A percentile compares a stretch with the other conserved stretches of the same genome.
phyloP scores from a whole-genome alignment of 92 coral and sea anemone species.

The Heteractis magnifica region DNA sequence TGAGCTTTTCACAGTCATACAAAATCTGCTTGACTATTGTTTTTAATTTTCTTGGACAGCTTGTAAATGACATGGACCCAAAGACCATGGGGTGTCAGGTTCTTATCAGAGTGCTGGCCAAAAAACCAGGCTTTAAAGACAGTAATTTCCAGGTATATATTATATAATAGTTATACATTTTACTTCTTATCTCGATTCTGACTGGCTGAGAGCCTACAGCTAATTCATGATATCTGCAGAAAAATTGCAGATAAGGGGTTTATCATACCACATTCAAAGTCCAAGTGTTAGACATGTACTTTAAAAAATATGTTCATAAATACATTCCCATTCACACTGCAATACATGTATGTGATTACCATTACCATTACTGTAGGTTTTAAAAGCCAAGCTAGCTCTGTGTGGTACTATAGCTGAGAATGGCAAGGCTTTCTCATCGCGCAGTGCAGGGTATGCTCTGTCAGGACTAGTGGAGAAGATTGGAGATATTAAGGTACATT shows the following conservation, averaged over 20 bases:
- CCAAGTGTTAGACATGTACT: too few species aligned
- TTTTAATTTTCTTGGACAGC: slow-evolving; percentile 32
- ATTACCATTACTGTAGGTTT: slow-evolving; percentile 51
- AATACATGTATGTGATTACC: neutral
- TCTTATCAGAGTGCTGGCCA: slow-evolving; percentile 92
- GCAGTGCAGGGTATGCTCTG: slow-evolving; percentile 95
- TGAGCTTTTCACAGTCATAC: too few species aligned
- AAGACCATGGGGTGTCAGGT: slow-evolving; percentile 82
- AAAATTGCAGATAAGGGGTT: too few species aligned
- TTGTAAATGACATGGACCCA: slow-evolving; percentile 80
- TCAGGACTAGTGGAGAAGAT: slow-evolving; percentile 94
- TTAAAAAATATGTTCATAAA: too few species aligned
- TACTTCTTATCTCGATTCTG: too few species aligned
- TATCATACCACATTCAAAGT: too few species aligned
- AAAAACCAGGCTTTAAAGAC: slow-evolving; percentile 99
- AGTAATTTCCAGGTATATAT: slow-evolving; percentile 88
- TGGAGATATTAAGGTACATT: slow-evolving; percentile 87
- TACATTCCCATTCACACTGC: too few species aligned
- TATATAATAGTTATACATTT: too few species aligned
- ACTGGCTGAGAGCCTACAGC: too few species aligned
- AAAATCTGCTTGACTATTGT: neutral
- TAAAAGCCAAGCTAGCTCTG: slow-evolving; percentile 80
- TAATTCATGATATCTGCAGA: too few species aligned
- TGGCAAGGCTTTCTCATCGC: slow-evolving; percentile 78
- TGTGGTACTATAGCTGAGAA: slow-evolving; percentile 81